Percentiles rank a stretch among this genome's conserved stretches.
phyloP scores from a whole-genome alignment of 2,888 invertebrate species.

The Drosophila hamatofila region DNA sequence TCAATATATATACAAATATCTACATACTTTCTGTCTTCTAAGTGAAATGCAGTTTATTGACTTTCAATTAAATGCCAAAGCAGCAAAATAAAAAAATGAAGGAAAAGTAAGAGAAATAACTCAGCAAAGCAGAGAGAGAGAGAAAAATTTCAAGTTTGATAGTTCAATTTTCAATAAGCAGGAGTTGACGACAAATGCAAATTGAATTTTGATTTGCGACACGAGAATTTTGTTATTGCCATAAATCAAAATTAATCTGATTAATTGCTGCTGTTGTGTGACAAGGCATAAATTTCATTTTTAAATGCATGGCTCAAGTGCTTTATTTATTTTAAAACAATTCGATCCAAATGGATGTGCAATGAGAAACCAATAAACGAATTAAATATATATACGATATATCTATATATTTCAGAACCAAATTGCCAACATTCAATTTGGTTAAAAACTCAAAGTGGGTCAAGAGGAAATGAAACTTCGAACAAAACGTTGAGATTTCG shows the following conservation, averaged over 20 bases:
- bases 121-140: neutral
- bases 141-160: constrained; percentile 22
- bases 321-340: constrained; percentile 30
- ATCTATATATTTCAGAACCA: constrained; percentile 7
- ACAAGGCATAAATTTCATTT: constrained; percentile 8
- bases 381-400: constrained; percentile 9
- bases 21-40: neutral
- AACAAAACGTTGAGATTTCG: constrained; percentile 46
- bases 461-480: constrained; percentile 65
- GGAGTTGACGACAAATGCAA: constrained; percentile 54
- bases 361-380: constrained; percentile 17
- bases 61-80: constrained; percentile 43
- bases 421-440: constrained; percentile 27
- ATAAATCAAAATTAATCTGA: constrained; percentile 32
- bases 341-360: constrained; percentile 8
- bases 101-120: neutral
- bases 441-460: constrained; percentile 58
- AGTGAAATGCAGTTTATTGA: constrained; percentile 51
- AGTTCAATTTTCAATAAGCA: constrained; percentile 39
- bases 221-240: constrained; percentile 21
- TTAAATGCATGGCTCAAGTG: neutral
- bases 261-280: constrained; percentile 23
- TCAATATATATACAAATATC: too few species aligned
- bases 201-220: constrained; percentile 47
- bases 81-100: constrained; percentile 26